Base-by-base conservation (phyloP, 2,888 invertebrate species). In the Marasmarcha lunaedactyla region DNA sequence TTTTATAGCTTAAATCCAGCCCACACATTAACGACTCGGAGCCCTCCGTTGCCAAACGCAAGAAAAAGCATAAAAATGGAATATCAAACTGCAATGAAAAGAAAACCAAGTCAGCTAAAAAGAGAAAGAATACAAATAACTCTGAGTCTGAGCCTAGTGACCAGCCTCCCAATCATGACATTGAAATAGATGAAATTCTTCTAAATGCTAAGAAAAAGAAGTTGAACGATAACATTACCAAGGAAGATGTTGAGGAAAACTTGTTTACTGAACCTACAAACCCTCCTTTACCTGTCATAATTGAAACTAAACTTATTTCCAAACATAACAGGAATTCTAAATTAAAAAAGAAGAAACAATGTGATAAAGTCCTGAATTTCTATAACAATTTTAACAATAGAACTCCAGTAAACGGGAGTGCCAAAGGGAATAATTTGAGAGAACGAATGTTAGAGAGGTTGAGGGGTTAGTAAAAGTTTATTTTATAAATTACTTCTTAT, bases 391-490 rank as follows among this genome's bases (percentile, higher is more conserved):
- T 50, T 15, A 63, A 40, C 37, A 54, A 60, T 25, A 65, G 77
- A 38, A 72, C 48, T 42, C 43, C 51, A 5, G 65, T 77, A 14
- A 63, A 56, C 43, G 50, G 58, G 12, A 63, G 48, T 38, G 57
- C 70, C 10, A 67, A 59, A 14, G 12, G 34, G 4, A 9, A 6
- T 43, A 63, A 63, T 15, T 51, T 90, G 26, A 76, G 90, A 48
- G 86, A 89, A 40, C 85, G 87, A 59, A 92, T 93, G 90, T 57
- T 89, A 59, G 81, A 87, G 30, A 87, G 87, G 57, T 70, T 95
- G 34, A 89, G 89, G 76, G 87, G 90, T 89, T 59, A 34, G 25
- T 27, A 25, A 12, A 33, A n/a, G n/a, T n/a, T n/a, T n/a, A n/a
- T n/a, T n/a, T n/a, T n/a, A n/a, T n/a, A n/a, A n/a, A n/a, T n/a